phyloP scores from a whole-genome alignment of 2,113 vertebrate genomes.

The Thermophis baileyi region DNA sequence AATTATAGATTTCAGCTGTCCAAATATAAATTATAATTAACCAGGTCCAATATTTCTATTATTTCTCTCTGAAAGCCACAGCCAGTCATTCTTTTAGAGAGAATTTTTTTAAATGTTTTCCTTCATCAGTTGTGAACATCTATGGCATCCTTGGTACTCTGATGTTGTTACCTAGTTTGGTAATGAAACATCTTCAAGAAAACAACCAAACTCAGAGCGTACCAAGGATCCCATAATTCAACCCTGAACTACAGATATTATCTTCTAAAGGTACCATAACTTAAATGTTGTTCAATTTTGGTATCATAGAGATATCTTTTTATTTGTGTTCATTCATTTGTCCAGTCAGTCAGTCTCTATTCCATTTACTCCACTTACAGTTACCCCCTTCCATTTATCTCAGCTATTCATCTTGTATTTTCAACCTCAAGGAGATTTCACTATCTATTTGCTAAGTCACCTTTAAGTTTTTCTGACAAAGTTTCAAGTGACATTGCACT shows the following conservation, averaged over 20 bases:
- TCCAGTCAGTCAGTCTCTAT: not conserved
- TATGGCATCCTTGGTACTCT: not conserved
- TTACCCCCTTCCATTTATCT: not conserved
- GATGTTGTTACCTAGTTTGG: not conserved
- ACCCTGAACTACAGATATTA: not conserved
- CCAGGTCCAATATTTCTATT: conserved; percentile 30
- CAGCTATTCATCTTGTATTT: not conserved
- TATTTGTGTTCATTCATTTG: not conserved
- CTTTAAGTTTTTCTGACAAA: not conserved
- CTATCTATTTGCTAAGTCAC: not conserved
- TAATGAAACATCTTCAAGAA: not conserved
- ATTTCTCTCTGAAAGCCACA: not conserved
- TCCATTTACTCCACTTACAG: not conserved
- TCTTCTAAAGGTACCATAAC: not conserved
- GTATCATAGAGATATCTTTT: not conserved
- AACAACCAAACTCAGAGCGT: not conserved
- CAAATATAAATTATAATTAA: conserved; percentile 37
- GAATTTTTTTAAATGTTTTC: conserved; percentile 15
- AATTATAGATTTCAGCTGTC: conserved; percentile 40
- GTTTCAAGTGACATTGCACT: not conserved
- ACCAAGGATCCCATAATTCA: not conserved
- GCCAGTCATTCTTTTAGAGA: not conserved
- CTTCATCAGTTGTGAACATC: not conserved
- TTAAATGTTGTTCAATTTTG: not conserved
- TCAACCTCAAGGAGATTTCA: not conserved